phyloP scores from a whole-genome alignment of 2,797 vertebrate species.

The Brotula barbata region DNA sequence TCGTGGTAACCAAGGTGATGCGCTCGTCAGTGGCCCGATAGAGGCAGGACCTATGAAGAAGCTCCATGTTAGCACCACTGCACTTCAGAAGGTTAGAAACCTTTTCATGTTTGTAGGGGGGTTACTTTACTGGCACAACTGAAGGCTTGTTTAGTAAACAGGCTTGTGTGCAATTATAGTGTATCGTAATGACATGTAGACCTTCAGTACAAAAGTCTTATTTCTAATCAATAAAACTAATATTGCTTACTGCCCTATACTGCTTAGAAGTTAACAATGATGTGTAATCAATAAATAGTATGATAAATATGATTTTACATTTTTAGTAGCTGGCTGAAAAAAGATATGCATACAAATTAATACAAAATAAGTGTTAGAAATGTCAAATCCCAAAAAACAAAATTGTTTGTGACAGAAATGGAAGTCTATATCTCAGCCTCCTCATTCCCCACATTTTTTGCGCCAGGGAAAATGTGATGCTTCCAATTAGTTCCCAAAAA shows the following conservation, averaged over 20 bases:
- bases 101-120: not conserved
- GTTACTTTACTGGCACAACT: slow-evolving; percentile 18
- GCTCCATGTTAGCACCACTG: slow-evolving; percentile 97
- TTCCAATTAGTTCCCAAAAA: slow-evolving; percentile 48
- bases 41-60: slow-evolving; percentile 98
- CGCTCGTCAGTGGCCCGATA: slow-evolving; percentile 87
- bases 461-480: not conserved
- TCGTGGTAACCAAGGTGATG: slow-evolving; percentile 88
- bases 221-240: too few relatives aligned
- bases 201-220: slow-evolving; percentile 14
- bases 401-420: not conserved
- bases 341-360: too few relatives aligned
- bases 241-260: too few relatives aligned
- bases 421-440: slow-evolving; percentile 2
- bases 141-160: slow-evolving; percentile 32
- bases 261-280: too few relatives aligned
- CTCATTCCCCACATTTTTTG: slow-evolving; percentile 17
- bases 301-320: too few relatives aligned
- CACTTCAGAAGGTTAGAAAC: slow-evolving; percentile 90
- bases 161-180: slow-evolving; percentile 19
- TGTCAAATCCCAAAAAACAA: too few relatives aligned
- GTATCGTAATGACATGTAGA: slow-evolving; percentile 22
- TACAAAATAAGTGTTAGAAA: too few relatives aligned
- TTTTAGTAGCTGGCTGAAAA: too few relatives aligned
- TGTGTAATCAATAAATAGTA: too few relatives aligned